Base-by-base conservation (phyloP, 2,113 vertebrate genomes). In the Trematomus loennbergii region DNA sequence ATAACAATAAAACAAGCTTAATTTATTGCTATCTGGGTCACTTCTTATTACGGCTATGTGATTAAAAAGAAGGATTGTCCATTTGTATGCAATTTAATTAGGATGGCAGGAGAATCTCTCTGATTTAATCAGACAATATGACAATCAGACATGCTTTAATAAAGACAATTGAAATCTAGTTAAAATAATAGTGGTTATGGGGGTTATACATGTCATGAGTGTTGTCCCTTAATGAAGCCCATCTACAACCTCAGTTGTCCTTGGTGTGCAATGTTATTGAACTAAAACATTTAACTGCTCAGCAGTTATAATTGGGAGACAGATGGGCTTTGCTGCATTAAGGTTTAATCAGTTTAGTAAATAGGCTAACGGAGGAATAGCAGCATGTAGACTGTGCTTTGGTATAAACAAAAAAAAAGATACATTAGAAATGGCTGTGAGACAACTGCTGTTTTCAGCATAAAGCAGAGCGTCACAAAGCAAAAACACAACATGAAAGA, bases 111-210 rank as follows among this genome's bases (percentile, higher is more conserved):
- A 61, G 75, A 81, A 72, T 88, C 54, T 77, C 61, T 54, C 65
- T 73, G 76, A 88, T 92, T 89, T 79, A 91, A 92, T 91, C 68
- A 53, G 0, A 17, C 72, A 71, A 80, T 88, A 85, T 83, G 77
- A 88, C 78, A 46, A 81, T 87, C 78, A 75, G 59, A 64, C 73
- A 29, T 79, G 61, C 82, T 83, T 88, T 86, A 81, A 91, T 87
- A 87, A 86, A 86, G 85, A 88, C 75, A 87, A 90, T 89, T 84
- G 48, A 60, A 87, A 86, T 84, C 82, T 77, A 81, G 86, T 90
- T 83, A 83, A 74, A 87, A 86, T 88, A 87, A 86, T 85, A 79
- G 64, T 69, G 73, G 89, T 87, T 86, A 84, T 13, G 45, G 67
- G 69, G 72, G 79, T 84, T 73, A 83, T 80, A 60, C 36, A 77